Evolutionary conservation across 2,797 vertebrate genomes (phyloP).

Genomic region (Rhinoraja longicauda): DNA sequence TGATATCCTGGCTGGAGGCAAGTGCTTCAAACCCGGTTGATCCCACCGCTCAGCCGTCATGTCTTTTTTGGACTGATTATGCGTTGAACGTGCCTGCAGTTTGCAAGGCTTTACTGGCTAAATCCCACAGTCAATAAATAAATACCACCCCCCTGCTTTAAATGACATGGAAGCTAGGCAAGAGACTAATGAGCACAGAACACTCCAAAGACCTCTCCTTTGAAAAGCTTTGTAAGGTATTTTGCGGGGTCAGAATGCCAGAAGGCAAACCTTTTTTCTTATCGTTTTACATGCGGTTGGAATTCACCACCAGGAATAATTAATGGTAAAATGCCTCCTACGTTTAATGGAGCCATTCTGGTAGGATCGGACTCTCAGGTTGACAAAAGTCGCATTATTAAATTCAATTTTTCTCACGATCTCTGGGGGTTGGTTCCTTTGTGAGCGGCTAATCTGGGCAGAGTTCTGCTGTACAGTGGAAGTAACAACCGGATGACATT

Average conservation of each 20-base stretch:
- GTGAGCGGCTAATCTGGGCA: background rate
- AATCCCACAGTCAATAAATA: conserved; percentile 49
- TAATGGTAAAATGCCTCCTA: conserved; percentile 13
- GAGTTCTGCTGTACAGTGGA: background rate
- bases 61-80: conserved; percentile 3
- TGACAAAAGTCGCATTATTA: background rate
- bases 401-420: background rate
- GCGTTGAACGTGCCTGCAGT: background rate
- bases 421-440: background rate
- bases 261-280: conserved; percentile 8
- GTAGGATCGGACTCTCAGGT: background rate
- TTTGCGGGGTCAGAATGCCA: conserved; percentile 27
- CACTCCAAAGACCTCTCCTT: conserved; percentile 16
- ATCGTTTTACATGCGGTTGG: conserved; percentile 6
- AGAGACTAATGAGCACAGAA: conserved; percentile 26
- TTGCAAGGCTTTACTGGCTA: conserved; percentile 44
- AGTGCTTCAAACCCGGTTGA: conserved; percentile 18
- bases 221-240: conserved; percentile 32
- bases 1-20: conserved; percentile 9
- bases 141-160: conserved; percentile 11
- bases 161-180: conserved; percentile 27
- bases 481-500: background rate
- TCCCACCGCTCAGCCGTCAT: background rate
- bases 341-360: conserved; percentile 2
- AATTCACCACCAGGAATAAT: conserved; percentile 16